A percentile compares a stretch with the other conserved stretches of the same genome.
Evolutionary conservation across 2,888 invertebrate species (phyloP).

Genomic region (Penaeus monodon): DNA sequence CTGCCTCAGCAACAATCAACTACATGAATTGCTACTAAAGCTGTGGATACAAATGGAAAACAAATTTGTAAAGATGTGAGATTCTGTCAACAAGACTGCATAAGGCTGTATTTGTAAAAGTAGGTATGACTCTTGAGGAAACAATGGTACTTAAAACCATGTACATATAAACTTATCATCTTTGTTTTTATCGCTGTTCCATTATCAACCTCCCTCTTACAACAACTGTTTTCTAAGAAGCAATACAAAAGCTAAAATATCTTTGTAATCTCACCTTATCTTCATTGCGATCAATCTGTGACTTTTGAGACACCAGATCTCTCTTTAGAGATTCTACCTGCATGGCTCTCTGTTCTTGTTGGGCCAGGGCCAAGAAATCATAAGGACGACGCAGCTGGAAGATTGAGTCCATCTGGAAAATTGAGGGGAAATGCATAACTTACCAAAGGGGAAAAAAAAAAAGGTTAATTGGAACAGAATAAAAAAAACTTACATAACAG

Average conservation of each 20-base stretch:
- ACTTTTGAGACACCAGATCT: slow-evolving; percentile 77
- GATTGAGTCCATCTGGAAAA: slow-evolving; percentile 78
- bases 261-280: slow-evolving; percentile 68
- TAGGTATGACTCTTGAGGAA: too few relatives aligned
- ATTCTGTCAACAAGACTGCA: background rate
- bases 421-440: background rate
- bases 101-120: background rate
- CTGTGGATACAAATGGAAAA: too few relatives aligned
- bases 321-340: slow-evolving; percentile 76
- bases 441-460: too few relatives aligned
- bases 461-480: too few relatives aligned
- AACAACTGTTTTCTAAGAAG: too few relatives aligned
- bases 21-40: too few relatives aligned
- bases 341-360: slow-evolving; percentile 80
- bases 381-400: slow-evolving; percentile 81
- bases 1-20: too few relatives aligned
- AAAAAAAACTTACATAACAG: too few relatives aligned
- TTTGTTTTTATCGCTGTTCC: too few relatives aligned
- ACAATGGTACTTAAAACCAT: background rate
- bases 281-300: slow-evolving; percentile 75
- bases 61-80: too few relatives aligned
- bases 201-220: background rate
- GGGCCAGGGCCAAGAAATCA: slow-evolving; percentile 81
- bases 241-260: slow-evolving; percentile 17
- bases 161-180: too few relatives aligned